A percentile compares a stretch with the other conserved stretches of the same genome.
Evolutionary conservation across 2,888 invertebrate species (phyloP).

Genomic region (Oeneis ivallda): DNA sequence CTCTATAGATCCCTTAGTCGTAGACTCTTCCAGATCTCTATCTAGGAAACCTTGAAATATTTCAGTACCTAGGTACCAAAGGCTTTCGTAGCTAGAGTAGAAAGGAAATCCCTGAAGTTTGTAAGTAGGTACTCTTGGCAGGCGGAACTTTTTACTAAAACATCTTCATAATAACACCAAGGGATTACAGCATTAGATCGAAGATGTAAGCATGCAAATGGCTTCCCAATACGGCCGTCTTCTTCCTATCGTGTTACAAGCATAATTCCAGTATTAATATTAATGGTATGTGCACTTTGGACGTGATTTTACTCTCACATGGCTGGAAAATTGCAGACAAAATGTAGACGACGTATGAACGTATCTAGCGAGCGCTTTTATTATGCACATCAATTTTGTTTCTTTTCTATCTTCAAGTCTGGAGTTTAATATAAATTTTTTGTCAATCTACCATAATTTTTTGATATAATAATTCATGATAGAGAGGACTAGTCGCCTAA

Average conservation of each 20-base stretch:
- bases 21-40: too few relatives aligned
- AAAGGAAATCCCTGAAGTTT: background rate
- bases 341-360: slow-evolving; percentile 5
- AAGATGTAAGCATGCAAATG: slow-evolving; percentile 31
- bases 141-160: background rate
- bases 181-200: slow-evolving; percentile 13
- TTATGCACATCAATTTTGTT: slow-evolving; percentile 4
- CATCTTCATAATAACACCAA: slow-evolving; percentile 1
- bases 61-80: too few relatives aligned
- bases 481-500: too few relatives aligned
- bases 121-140: background rate
- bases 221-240: slow-evolving; percentile 29
- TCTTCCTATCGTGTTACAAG: slow-evolving; percentile 24
- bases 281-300: slow-evolving; percentile 30
- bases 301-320: slow-evolving; percentile 24
- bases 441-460: background rate
- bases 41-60: too few relatives aligned
- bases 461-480: too few relatives aligned
- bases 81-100: too few relatives aligned
- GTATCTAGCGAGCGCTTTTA: background rate
- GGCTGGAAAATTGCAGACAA: slow-evolving; percentile 8
- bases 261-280: slow-evolving; percentile 34
- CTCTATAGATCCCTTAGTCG: too few relatives aligned
- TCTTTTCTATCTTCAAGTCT: background rate
- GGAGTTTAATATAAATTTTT: background rate